Evolutionary conservation across 2,113 vertebrate genomes (phyloP).

Genomic region (Rhinopomastus cyanomelas): DNA sequence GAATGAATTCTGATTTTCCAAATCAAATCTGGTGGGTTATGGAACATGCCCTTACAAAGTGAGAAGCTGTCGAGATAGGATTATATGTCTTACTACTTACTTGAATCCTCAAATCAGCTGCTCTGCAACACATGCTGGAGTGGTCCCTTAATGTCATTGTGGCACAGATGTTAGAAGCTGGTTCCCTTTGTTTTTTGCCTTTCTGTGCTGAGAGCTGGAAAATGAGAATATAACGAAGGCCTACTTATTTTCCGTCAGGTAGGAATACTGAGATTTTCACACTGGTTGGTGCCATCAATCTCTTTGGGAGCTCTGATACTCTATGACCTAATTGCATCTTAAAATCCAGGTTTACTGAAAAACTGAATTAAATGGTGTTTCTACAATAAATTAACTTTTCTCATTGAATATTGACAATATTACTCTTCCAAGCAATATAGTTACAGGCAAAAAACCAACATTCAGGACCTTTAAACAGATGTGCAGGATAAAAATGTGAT

Average conservation of each 20-base stretch:
- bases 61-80: not conserved
- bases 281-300: slow-evolving; percentile 23
- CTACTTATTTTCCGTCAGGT: slow-evolving; percentile 73
- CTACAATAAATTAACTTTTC: not conserved
- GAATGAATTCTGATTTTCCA: not conserved
- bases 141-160: slow-evolving; percentile 49
- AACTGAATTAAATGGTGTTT: not conserved
- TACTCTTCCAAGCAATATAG: not conserved
- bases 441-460: not conserved
- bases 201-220: slow-evolving; percentile 27
- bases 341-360: slow-evolving; percentile 20
- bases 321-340: slow-evolving; percentile 68
- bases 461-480: slow-evolving; percentile 18
- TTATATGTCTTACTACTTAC: not conserved
- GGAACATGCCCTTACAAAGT: not conserved
- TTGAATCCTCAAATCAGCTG: slow-evolving; percentile 35
- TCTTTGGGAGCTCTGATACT: slow-evolving; percentile 58
- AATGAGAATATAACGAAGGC: slow-evolving; percentile 39
- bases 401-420: not conserved
- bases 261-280: slow-evolving; percentile 47
- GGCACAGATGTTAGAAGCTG: slow-evolving; percentile 43
- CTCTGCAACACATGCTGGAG: slow-evolving; percentile 58
- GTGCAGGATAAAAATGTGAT: not conserved
- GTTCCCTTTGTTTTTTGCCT: slow-evolving; percentile 50
- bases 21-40: not conserved